Base-by-base conservation (phyloP, 2,888 invertebrate genomes). In the Hydrotaea diabolus region DNA sequence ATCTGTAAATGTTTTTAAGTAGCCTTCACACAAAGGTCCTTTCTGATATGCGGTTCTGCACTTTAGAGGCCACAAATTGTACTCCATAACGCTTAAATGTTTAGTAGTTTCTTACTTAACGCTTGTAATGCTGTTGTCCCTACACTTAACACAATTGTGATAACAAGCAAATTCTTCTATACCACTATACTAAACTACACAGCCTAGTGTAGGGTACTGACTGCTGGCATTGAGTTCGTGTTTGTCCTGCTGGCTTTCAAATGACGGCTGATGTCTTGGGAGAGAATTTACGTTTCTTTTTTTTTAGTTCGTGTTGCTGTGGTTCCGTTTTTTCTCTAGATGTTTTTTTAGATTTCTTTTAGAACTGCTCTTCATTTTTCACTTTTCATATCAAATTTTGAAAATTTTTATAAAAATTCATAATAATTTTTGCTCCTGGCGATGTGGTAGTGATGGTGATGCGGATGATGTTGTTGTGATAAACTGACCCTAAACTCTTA, bases 251-350 rank as follows among this genome's bases (percentile, higher is more conserved):
- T 82, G 80, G 69, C 59, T 81, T 83, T 79, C 46, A 66, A 79
- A 57, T 85, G 85, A 85, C 81, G 86, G 82, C 75, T 86, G 86
- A 82, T 86, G 86, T 87, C 88, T 89, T 88, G 89, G 89, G 88
- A 88, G 86, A 85, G 87, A 86, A 85, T 86, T 86, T 87, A 87
- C 85, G 87, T 87, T 81, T 86, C 77, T 84, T 76, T 8, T 9
- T 0, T 49, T 77, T 69, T 49, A 17, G 55, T 46, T 31, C 31
- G 7, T 31, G 62, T 46, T 31, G 7, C 79, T 80, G 2, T 64
- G 62, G 36, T 76, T 49, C 36, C 78, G 46, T 77, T 74, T 80
- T 81, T 76, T 62, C 78, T 66, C 55, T 77, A 46, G 62, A 78
- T 71, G 72, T 75, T 77, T 62, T 73, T 66, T 62, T 59, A 43